Evolutionary conservation across 2,113 vertebrate species (phyloP), one percentile per base, ranked within the genome.

Genomic region (Procavia capensis): DNA sequence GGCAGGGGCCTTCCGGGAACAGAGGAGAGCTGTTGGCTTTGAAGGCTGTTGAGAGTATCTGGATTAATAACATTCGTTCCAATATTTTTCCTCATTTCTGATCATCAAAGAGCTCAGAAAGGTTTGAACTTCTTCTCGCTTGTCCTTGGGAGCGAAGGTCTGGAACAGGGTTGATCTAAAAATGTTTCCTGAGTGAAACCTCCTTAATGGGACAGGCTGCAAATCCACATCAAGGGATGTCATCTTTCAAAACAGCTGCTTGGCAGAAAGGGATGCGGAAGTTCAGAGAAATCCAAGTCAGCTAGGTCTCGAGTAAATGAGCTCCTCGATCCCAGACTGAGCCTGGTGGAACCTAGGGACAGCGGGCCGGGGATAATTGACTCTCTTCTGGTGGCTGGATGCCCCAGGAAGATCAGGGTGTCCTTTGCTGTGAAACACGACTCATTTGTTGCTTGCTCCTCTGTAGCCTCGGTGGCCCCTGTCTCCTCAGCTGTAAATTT

Each of bases 171-270:
- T 86, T 93, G 94, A 81, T 92, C 93, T 96, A 89, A 97, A 97
- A 95, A 78, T 91, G 54, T 91, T 95, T 97, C 97, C 75, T 94
- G 93, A 85, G 91, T 66, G 95, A 91, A 76, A 41, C 94, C 79
- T 91, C 61, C 9, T 64, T 91, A 31, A 50, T 63, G 87, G 61
- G 81, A 96, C 93, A 74, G 79, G 84, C 82, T 93, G 90, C 82
- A 89, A 94, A 93, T 20, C 95, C 80, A 83, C 91, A 95, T 91
- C 61, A 76, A 96, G 79, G 64, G 9, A 94, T 47, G 27, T 88
- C 97, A 72, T 72, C 57, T 94, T 95, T 94, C 92, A 74, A 93
- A 98, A 91, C 92, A 92, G 85, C 64, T 90, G 92, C 93, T 90
- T 87, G 76, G 70, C n/a, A 91, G 95, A 94, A 43, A 86, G 36